Base-by-base conservation (phyloP, 1,140 invertebrate species). In the Drosophila aff. region DNA sequence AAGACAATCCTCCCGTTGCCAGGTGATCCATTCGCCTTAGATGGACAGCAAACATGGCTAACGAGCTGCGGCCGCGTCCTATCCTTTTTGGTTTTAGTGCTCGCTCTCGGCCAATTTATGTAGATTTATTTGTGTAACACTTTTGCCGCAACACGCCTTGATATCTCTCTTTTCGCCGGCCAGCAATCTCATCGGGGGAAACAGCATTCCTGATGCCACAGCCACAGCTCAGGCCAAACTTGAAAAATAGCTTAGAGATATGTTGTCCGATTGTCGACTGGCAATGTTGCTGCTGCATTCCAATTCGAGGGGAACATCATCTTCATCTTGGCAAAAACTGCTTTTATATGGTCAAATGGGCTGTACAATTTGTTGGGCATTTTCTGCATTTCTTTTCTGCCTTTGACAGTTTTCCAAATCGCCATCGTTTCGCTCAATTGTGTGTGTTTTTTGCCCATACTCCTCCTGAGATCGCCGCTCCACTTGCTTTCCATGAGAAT, bases 111-210 rank as follows among this genome's bases (percentile, higher is more conserved):
- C 18, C 72, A 87, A 87, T 81, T 89, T 87, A 87, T 87, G 84
- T 82, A 87, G 85, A 87, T 89, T 89, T 87, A 87, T 87, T 87
- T 87, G 74, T 89, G 81, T 84, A 89, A 81, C 84, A 89, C 81
- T 82, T 84, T 68, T 75, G 71, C 76, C 55, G 38, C 44, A 71
- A 41, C 71, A 72, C 68, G 53, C 40, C 61, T 76, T 83, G 80
- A 87, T 86, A 82, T 86, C 83, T 86, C 82, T 85, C 65, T 74
- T 76, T 46, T 47, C 50, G 47, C 46, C 23, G 50, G 33, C 23
- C 23, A 41, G 4, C 58, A 31, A 81, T 52, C 66, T 50, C 47
- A 38, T 43, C 23, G 31, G 47, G 31, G 74, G 41, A 52, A 76
- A 72, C 84, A 78, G 65, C 84, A 87, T 87, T 89, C 85, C 84